Evolutionary conservation across 2,797 vertebrate species (phyloP).

Genomic region (Dromococcyx pavoninus): DNA sequence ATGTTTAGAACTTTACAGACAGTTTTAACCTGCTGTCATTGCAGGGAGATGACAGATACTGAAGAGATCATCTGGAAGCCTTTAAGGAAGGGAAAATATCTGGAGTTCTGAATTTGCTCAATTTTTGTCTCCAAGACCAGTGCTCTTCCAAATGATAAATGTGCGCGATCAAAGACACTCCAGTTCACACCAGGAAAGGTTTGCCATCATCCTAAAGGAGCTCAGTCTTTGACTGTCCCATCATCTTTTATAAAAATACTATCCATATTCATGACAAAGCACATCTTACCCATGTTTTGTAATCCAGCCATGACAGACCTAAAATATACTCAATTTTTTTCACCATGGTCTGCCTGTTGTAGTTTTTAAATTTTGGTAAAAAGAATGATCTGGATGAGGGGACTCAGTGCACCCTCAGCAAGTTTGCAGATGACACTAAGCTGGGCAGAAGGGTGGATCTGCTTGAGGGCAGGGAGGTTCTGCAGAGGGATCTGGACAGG

Average conservation of each 20-base stretch:
- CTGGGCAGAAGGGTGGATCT: no score
- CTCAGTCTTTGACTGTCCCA: rapidly evolving
- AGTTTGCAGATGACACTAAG: no score
- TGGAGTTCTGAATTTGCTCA: background rate
- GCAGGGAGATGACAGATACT: background rate
- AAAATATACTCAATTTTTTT: background rate
- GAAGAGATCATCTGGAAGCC: background rate
- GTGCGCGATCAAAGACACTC: background rate
- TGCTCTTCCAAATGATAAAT: background rate
- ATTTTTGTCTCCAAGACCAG: background rate
- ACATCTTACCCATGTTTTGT: background rate
- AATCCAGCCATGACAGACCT: background rate
- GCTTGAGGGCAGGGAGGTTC: no score
- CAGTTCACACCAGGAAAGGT: background rate
- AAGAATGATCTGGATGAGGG: no score
- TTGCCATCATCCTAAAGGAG: background rate
- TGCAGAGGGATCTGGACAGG: no score
- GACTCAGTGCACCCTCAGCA: no score
- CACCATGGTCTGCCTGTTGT: background rate
- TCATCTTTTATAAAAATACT: background rate
- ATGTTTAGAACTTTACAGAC: background rate
- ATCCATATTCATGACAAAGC: background rate
- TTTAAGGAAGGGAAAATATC: background rate
- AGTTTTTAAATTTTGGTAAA: background rate
- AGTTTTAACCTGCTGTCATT: background rate